Conservation (phyloP, 2,797 vertebrate species). For the Babyrousa celebensis region DNA sequence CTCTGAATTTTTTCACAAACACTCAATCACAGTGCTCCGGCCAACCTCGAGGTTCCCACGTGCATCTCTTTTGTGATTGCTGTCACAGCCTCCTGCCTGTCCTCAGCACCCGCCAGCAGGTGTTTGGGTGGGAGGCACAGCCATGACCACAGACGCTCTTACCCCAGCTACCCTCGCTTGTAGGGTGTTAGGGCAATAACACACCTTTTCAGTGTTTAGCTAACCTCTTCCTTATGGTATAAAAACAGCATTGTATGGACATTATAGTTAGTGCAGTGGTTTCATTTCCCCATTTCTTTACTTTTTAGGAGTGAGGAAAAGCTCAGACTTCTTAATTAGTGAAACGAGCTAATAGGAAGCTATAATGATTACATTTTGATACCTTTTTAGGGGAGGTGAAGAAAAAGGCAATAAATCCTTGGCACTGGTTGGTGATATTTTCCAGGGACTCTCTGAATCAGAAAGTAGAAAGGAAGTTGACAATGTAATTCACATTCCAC, state of each 20-base stretch:
- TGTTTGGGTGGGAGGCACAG: background rate
- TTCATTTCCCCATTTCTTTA: conserved; percentile 18
- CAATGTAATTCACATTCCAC: conserved; percentile 40
- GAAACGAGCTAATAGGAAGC: conserved; percentile 51
- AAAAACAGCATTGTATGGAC: background rate
- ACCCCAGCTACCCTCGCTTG: background rate
- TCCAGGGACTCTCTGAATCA: conserved; percentile 59
- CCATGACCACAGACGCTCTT: background rate
- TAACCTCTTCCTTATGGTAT: background rate
- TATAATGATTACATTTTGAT: conserved; percentile 39
- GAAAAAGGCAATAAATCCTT: conserved; percentile 42
- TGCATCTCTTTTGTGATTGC: background rate
- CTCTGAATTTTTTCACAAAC: conserved; percentile 24
- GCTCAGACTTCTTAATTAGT: conserved; percentile 22
- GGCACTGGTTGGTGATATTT: background rate
- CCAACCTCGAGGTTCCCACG: background rate
- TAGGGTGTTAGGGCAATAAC: background rate
- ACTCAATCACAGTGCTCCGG: background rate
- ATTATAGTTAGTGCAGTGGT: background rate
- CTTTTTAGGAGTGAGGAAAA: background rate
- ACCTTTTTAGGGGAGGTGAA: background rate
- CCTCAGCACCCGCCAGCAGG: background rate
- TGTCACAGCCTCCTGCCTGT: background rate
- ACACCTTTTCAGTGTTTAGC: background rate
- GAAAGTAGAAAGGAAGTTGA: conserved; percentile 67